phyloP scores from a whole-genome alignment of 2,888 invertebrate species.

The Acronicta alni region DNA sequence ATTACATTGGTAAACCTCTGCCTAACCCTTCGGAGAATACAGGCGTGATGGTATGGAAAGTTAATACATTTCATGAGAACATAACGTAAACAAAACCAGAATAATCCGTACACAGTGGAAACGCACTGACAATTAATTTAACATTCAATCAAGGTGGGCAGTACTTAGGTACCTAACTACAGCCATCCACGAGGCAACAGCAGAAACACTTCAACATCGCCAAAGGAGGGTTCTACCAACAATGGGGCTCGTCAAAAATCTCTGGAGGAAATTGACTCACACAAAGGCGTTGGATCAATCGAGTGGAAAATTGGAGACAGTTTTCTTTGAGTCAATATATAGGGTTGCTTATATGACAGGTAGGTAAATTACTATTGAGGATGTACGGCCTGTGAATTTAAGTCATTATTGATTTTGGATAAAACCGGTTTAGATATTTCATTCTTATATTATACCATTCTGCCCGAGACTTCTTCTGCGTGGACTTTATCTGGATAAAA shows the following conservation, averaged over 20 bases:
- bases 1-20: too few species aligned
- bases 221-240: constrained; percentile 21
- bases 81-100: constrained; percentile 3
- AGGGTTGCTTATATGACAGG: constrained; percentile 76
- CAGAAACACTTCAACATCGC: constrained; percentile 20
- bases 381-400: constrained; percentile 2
- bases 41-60: too few species aligned
- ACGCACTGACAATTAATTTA: constrained; percentile 50
- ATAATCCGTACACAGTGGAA: constrained; percentile 51
- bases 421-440: too few species aligned
- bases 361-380: constrained; percentile 66
- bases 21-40: too few species aligned
- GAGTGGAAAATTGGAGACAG: constrained; percentile 72
- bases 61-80: neutral
- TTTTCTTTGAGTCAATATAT: constrained; percentile 79
- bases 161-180: neutral
- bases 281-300: constrained; percentile 74
- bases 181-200: constrained; percentile 3
- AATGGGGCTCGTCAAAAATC: constrained; percentile 64
- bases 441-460: too few species aligned
- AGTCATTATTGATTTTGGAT: too few species aligned
- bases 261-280: constrained; percentile 71
- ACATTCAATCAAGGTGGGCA: constrained; percentile 43
- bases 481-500: too few species aligned
- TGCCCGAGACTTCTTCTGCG: too few species aligned